Conservation (phyloP, 2,113 vertebrate genomes). For the Tricholaema leucomelas region DNA sequence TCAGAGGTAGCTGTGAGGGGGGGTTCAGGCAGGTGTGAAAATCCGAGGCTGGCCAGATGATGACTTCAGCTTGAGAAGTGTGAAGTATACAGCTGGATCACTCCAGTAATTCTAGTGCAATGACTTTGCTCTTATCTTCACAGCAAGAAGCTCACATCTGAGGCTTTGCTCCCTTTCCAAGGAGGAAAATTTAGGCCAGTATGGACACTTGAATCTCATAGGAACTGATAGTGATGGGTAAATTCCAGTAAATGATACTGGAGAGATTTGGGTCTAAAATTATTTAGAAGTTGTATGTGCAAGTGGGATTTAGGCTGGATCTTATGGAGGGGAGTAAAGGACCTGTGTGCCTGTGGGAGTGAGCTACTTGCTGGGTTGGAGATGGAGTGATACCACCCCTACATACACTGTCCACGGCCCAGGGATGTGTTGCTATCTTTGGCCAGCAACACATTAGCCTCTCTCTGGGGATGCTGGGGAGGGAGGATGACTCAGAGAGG, state of each 20-base stretch:
- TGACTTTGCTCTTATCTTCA: not conserved
- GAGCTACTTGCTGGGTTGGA: not conserved
- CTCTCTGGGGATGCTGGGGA: not conserved
- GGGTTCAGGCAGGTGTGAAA: not conserved
- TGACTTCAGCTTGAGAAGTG: not conserved
- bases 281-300: rapidly evolving
- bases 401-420: rapidly evolving
- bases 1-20: not conserved
- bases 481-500: not conserved
- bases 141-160: not conserved
- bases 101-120: not conserved
- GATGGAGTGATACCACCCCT: not conserved
- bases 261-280: not conserved
- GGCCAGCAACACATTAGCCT: not conserved
- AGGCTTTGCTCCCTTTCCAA: not conserved
- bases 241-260: not conserved
- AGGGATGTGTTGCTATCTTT: not conserved
- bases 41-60: not conserved
- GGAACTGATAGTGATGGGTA: not conserved
- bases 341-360: not conserved
- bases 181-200: not conserved
- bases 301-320: not conserved
- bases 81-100: not conserved
- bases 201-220: not conserved
- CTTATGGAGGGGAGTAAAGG: rapidly evolving